These are phyloP conservation scores for Phalacrocorax pelagicus DNA, from an alignment of 2,113 vertebrate species.

Conservation along the genomic window DNA sequence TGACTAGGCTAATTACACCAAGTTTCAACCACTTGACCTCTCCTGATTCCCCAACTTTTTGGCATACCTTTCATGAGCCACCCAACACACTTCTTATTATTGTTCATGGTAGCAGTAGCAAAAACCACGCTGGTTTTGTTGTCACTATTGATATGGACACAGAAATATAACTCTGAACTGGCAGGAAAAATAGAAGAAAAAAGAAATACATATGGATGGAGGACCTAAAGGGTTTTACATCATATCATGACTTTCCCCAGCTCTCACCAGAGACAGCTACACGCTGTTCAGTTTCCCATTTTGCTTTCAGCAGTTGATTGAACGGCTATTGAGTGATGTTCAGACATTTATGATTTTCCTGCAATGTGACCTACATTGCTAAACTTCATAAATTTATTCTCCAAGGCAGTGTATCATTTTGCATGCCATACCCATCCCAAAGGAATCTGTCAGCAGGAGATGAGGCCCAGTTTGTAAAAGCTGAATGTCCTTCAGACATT, in stretches of 20 bases:
- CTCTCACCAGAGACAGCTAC: slow-evolving; percentile 13
- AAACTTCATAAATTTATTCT: slow-evolving; percentile 67
- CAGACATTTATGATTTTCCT: slow-evolving; percentile 44
- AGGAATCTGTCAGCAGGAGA: slow-evolving; percentile 75
- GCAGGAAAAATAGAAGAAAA: neutral
- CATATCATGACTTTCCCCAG: neutral
- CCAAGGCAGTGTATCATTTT: slow-evolving; percentile 52
- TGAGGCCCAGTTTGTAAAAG: slow-evolving; percentile 71
- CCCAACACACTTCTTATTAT: accelerated
- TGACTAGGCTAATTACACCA: neutral
- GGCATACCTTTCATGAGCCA: neutral
- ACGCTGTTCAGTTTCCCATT: slow-evolving; percentile 6
- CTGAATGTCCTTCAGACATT: slow-evolving; percentile 73
- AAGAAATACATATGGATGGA: neutral
- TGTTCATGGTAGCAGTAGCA: neutral
- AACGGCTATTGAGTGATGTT: slow-evolving; percentile 44
- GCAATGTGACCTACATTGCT: slow-evolving; percentile 65
- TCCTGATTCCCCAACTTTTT: neutral
- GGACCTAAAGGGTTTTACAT: neutral
- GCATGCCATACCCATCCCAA: slow-evolving; percentile 36
- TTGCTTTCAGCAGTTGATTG: slow-evolving; percentile 42
- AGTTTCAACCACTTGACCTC: neutral
- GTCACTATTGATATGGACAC: neutral
- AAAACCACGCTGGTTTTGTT: neutral
- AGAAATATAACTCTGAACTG: neutral